Conservation (phyloP, 2,113 vertebrate species). For the Phocoena phocoena region DNA sequence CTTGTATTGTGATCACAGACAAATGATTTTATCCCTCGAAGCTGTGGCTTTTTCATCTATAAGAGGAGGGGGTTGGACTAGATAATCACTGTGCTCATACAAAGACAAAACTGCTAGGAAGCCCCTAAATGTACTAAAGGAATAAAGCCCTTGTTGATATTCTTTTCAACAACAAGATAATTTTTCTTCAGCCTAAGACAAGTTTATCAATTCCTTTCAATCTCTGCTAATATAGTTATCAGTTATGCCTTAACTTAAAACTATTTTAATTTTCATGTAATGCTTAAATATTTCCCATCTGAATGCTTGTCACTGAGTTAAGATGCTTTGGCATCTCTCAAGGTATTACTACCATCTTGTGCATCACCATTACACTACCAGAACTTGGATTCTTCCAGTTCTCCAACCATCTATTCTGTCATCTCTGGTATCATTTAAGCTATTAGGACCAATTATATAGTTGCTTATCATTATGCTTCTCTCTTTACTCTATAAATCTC, state of each 20-base stretch:
- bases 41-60: background rate
- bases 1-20: background rate
- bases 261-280: constrained; percentile 8
- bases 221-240: background rate
- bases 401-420: background rate
- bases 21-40: constrained; percentile 6
- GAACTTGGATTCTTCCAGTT: background rate
- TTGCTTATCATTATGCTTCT: background rate
- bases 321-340: background rate
- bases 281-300: constrained; percentile 2
- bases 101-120: background rate
- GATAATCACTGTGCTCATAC: background rate
- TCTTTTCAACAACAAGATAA: constrained; percentile 10
- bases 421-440: background rate
- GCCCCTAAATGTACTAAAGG: background rate
- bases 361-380: background rate
- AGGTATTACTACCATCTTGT: background rate
- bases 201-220: background rate
- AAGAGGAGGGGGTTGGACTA: background rate
- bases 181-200: background rate
- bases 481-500: constrained; percentile 10
- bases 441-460: background rate
- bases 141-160: background rate
- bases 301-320: background rate
- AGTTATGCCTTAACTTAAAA: constrained; percentile 2